A percentile compares a stretch with the other conserved stretches of the same genome.
Conservation (phyloP, 2,113 vertebrate genomes). For the Enhydra lutris region DNA sequence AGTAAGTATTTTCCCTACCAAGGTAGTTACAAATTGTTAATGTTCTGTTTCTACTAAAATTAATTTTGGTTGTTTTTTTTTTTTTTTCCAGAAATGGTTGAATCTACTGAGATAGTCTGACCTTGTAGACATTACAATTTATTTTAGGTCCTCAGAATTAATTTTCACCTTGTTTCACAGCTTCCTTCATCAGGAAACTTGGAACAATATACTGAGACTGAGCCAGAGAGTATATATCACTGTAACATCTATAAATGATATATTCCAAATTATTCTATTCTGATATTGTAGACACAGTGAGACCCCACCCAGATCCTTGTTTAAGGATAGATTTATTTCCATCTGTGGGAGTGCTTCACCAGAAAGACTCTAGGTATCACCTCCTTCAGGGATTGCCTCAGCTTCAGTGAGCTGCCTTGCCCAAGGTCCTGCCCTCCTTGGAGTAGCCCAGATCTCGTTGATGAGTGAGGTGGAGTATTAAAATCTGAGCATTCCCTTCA, state of each 20-base stretch:
- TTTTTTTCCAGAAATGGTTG: not conserved
- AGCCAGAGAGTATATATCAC: not conserved
- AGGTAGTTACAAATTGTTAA: not conserved
- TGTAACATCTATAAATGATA: not conserved
- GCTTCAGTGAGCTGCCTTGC: not conserved
- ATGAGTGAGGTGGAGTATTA: not conserved
- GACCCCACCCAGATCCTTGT: not conserved
- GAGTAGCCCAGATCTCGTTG: not conserved
- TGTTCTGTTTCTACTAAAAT: not conserved
- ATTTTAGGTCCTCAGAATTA: not conserved
- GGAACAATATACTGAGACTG: not conserved
- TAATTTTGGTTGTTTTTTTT: not conserved
- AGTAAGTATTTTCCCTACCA: not conserved
- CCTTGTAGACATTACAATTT: not conserved
- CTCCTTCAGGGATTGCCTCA: not conserved
- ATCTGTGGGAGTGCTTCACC: not conserved
- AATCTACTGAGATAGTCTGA: not conserved
- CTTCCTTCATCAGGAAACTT: not conserved
- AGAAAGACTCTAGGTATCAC: not conserved
- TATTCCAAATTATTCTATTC: not conserved
- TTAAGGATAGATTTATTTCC: not conserved
- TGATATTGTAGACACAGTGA: not conserved
- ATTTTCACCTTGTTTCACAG: constrained; percentile 15
- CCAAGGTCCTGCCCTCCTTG: not conserved
- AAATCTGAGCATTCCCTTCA: not conserved